These are phyloP conservation scores for Volucella inanis DNA, from an alignment of 2,888 invertebrate genomes.

Conservation along the genomic window DNA sequence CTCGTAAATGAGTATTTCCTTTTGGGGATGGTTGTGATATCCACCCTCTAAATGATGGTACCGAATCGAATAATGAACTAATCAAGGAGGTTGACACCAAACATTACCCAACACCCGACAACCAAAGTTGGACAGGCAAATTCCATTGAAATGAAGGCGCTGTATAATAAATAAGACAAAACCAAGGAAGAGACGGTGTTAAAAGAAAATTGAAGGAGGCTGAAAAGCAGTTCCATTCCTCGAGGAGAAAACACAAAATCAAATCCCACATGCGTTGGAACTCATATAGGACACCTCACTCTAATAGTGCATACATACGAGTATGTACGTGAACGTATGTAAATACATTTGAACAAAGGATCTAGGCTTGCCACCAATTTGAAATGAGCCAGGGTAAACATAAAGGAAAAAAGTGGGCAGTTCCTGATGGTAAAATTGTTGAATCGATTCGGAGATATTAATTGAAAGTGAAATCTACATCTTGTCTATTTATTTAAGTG, in stretches of 20 bases:
- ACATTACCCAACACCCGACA: too few species aligned
- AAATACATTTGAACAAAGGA: too few species aligned
- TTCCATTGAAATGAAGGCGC: constrained; percentile 49
- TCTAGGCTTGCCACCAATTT: too few species aligned
- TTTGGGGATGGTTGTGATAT: constrained; percentile 1
- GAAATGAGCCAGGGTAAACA: too few species aligned
- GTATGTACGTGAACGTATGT: constrained; percentile 8
- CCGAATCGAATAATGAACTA: constrained; percentile 63
- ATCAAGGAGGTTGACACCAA: constrained; percentile 53
- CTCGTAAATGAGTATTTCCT: constrained; percentile 41
- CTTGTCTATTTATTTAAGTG: too few species aligned
- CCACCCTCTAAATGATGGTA: constrained; percentile 21
- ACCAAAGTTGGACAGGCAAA: constrained; percentile 41
- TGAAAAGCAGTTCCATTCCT: constrained; percentile 17
- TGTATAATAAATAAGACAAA: constrained; percentile 53
- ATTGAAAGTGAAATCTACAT: too few species aligned
- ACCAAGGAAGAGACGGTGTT: background rate
- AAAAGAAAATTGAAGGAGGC: constrained; percentile 32
- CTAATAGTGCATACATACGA: constrained; percentile 43
- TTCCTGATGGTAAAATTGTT: too few species aligned
- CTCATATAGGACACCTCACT: constrained; percentile 50
- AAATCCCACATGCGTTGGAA: constrained; percentile 45
- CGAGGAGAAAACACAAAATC: constrained; percentile 6
- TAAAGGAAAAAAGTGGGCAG: too few species aligned
- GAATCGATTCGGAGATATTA: too few species aligned